Base-by-base conservation (phyloP, 2,888 invertebrate species). In the Pyrrhia umbra region DNA sequence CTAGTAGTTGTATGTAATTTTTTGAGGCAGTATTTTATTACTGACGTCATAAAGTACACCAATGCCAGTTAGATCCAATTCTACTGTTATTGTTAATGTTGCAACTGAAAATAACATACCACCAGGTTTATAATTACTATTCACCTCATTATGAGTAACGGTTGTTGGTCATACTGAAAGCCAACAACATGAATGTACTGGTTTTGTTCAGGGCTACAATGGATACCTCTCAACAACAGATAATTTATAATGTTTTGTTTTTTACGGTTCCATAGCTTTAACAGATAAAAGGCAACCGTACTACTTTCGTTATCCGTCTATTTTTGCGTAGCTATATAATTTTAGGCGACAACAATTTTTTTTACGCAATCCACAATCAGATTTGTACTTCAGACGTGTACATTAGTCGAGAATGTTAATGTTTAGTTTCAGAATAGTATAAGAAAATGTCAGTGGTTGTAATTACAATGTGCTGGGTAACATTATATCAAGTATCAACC, bases 291-390 rank as follows among this genome's bases (percentile, higher is more conserved):
- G 9, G 27, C 2, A 27, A 27, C 13, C 4, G 4, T 3, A 30
- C n/a, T n/a, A n/a, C n/a, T n/a, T n/a, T n/a, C n/a, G n/a, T n/a
- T n/a, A n/a, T n/a, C n/a, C n/a, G n/a, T n/a, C n/a, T n/a, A n/a
- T n/a, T n/a, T n/a, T n/a, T n/a, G n/a, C n/a, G n/a, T n/a, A n/a
- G n/a, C n/a, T n/a, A n/a, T n/a, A n/a, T n/a, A n/a, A n/a, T n/a
- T n/a, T n/a, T n/a, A 16, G 2, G 20, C 8, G 18, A 1, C 6
- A 8, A 50, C 10, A 15, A n/a, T 34, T 13, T 4, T 6, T 16
- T 37, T 30, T 5, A 39, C 58, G 40, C 75, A 67, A 56, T 34
- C 54, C 52, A 75, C 76, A 69, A 71, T 69, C 76, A 75, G 1
- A 18, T 54, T 71, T 15, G 34, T 58, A 54, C 23, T 43, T 18